These are phyloP conservation scores for Sus cebifrons DNA, from an alignment of 2,797 vertebrate genomes.

Conservation along the genomic window DNA sequence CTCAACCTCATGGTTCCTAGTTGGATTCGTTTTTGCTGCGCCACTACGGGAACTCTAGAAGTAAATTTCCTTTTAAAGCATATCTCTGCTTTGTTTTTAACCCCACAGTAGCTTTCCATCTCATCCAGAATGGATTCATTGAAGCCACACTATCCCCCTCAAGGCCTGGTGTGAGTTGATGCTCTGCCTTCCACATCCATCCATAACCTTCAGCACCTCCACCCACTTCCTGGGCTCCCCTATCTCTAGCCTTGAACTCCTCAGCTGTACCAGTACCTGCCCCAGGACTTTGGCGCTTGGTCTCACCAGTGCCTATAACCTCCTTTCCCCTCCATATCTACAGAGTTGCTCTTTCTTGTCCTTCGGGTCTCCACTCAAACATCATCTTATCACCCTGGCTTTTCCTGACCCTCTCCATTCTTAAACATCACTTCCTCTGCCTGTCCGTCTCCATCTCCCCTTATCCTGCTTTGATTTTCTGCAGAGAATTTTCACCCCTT, in stretches of 20 bases:
- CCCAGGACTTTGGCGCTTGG: neutral
- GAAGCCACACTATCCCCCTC: fast-evolving
- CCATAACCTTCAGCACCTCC: fast-evolving
- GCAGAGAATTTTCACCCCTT: neutral
- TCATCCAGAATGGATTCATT: neutral
- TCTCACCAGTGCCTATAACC: neutral
- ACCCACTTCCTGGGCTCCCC: too few relatives aligned
- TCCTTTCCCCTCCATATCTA: neutral
- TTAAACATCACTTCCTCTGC: neutral
- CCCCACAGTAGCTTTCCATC: neutral
- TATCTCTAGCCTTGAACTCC: neutral
- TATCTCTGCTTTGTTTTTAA: neutral
- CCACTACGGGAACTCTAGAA: too few relatives aligned
- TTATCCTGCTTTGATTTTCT: constrained; percentile 30
- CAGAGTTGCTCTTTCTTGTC: neutral
- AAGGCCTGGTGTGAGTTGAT: neutral
- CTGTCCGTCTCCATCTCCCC: neutral
- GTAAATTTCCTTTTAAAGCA: neutral
- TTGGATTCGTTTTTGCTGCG: too few relatives aligned
- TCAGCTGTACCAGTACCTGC: neutral
- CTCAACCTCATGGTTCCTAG: too few relatives aligned
- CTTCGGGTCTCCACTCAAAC: neutral
- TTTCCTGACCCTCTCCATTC: neutral
- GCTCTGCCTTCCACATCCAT: fast-evolving
- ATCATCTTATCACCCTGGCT: neutral